These are phyloP conservation scores for Saxidomus purpurata DNA, from an alignment of 1,140 invertebrate genomes.

Conservation along the genomic window DNA sequence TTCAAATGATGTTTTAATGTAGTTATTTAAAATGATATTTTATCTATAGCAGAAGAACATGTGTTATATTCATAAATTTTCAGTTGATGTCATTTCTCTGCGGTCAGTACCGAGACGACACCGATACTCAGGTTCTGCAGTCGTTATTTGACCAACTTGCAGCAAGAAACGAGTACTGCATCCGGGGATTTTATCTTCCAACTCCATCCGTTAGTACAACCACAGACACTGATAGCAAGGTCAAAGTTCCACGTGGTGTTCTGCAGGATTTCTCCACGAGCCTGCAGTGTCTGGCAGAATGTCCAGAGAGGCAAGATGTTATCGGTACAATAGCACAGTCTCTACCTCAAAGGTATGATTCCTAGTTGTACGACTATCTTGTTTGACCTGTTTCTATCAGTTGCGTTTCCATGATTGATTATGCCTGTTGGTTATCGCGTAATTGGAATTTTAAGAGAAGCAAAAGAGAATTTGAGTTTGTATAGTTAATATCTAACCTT, in stretches of 20 bases:
- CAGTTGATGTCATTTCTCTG: conserved; percentile 75
- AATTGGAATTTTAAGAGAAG: too few species aligned
- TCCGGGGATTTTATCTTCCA: conserved; percentile 58
- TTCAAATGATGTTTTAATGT: too few species aligned
- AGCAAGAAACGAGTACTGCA: conserved; percentile 67
- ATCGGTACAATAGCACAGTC: conserved; percentile 68
- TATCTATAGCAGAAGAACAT: too few species aligned
- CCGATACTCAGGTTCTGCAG: conserved; percentile 63
- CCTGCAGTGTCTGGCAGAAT: conserved; percentile 75
- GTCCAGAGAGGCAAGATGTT: conserved; percentile 67
- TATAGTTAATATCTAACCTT: too few species aligned
- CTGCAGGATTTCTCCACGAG: conserved; percentile 72
- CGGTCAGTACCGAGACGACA: conserved; percentile 73
- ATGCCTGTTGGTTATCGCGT: too few species aligned
- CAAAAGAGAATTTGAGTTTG: too few species aligned
- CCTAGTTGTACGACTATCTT: too few species aligned
- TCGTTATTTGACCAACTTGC: conserved; percentile 74
- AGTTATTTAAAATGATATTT: too few species aligned
- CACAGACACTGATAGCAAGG: conserved; percentile 25
- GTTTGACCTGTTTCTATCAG: too few species aligned
- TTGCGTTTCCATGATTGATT: too few species aligned
- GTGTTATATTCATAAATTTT: too few species aligned
- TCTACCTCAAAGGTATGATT: conserved; percentile 66
- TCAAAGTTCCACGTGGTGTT: conserved; percentile 68
- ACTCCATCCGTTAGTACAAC: conserved; percentile 25